Percentiles rank a stretch among this genome's conserved stretches.
phyloP scores from a whole-genome alignment of 2,888 invertebrate species.

The Hyposoter dolosus region DNA sequence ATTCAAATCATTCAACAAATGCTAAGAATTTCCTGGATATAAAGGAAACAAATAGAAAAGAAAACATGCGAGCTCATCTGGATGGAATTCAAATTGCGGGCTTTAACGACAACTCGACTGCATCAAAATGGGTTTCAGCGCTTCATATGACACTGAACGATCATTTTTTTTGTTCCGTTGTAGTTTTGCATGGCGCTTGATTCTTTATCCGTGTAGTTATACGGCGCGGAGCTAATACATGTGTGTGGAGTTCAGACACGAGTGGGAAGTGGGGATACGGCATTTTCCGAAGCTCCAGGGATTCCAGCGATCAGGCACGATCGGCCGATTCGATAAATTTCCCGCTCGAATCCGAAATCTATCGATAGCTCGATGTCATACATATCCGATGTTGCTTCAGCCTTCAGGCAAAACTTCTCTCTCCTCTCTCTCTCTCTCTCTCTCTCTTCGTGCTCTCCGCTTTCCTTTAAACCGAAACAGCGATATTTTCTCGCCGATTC shows the following conservation, averaged over 20 bases:
- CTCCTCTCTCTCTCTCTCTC: constrained; percentile 13
- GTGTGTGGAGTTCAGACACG: constrained; percentile 2
- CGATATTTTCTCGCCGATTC: constrained; percentile 56
- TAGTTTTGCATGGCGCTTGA: constrained; percentile 40
- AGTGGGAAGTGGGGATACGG: constrained; percentile 41
- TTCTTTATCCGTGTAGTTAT: constrained; percentile 32
- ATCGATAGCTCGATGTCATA: constrained; percentile 80
- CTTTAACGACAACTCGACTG: not conserved
- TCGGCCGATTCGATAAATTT: constrained; percentile 79
- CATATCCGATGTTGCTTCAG: constrained; percentile 77
- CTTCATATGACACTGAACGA: constrained; percentile 1
- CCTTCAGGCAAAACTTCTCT: constrained; percentile 66
- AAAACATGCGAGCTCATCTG: not conserved
- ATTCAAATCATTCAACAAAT: not conserved
- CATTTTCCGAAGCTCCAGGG: constrained; percentile 73
- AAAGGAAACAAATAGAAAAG: not conserved
- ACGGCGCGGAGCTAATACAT: constrained; percentile 8
- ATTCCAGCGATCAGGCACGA: constrained; percentile 78
- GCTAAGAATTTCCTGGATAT: not conserved
- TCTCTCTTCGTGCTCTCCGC: not conserved
- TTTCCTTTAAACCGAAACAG: constrained; percentile 33
- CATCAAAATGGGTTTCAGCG: not conserved
- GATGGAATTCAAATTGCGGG: constrained; percentile 14
- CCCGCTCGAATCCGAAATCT: constrained; percentile 77
- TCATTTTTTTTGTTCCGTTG: constrained; percentile 9